phyloP scores from a whole-genome alignment of 2,797 vertebrate species.

The Brachymystax lenok region DNA sequence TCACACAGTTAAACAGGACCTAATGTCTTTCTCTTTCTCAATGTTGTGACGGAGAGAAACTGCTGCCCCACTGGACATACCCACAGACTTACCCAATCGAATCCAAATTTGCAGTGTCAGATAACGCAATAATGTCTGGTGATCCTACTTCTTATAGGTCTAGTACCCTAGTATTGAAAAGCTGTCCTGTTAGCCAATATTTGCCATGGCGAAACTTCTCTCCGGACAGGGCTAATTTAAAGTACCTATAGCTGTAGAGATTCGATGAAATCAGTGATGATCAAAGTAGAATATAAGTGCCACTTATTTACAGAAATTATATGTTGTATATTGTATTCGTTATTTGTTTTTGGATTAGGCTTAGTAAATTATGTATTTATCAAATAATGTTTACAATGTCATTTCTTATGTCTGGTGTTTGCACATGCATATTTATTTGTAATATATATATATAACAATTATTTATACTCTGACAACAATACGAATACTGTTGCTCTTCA shows the following conservation, averaged over 20 bases:
- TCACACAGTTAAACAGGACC: too few species aligned
- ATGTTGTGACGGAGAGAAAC: too few species aligned
- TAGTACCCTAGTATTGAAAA: background rate
- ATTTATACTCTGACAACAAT: conserved; percentile 27
- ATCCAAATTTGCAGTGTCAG: background rate
- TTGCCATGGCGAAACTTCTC: background rate
- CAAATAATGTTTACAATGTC: conserved; percentile 63
- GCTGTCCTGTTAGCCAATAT: background rate
- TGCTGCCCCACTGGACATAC: background rate
- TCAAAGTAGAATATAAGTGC: conserved; percentile 34
- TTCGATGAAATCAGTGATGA: background rate
- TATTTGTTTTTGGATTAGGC: conserved; percentile 59
- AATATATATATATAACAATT: background rate
- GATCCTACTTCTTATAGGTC: background rate
- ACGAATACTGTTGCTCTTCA: conserved; percentile 62
- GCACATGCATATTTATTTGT: conserved; percentile 34
- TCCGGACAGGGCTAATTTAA: background rate
- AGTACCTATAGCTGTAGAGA: background rate
- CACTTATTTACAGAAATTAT: conserved; percentile 75
- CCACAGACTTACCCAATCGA: background rate
- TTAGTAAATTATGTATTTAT: conserved; percentile 69
- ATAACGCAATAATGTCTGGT: background rate
- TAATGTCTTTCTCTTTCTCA: too few species aligned
- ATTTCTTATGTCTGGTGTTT: conserved; percentile 75
- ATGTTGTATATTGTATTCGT: conserved; percentile 76